Conservation (phyloP, 2,888 invertebrate genomes). For the Drosophila helvetica region DNA sequence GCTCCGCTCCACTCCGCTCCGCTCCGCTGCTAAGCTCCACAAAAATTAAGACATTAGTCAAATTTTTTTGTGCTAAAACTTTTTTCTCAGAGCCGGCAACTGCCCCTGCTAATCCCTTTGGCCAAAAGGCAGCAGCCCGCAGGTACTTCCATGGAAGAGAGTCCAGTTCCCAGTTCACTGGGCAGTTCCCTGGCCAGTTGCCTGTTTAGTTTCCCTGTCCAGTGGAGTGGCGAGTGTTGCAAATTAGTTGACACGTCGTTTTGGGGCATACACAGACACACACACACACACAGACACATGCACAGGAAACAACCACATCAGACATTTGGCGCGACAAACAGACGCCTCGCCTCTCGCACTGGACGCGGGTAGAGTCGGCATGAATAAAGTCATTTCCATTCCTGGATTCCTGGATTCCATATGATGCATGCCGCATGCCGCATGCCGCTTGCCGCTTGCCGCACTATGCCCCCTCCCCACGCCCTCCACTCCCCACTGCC, state of each 20-base stretch:
- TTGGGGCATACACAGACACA: background rate
- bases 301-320: slow-evolving; percentile 20
- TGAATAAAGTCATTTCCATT: slow-evolving; percentile 75
- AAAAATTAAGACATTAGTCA: slow-evolving; percentile 80
- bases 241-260: slow-evolving; percentile 82
- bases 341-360: slow-evolving; percentile 32
- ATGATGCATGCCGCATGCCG: slow-evolving; percentile 1
- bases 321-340: slow-evolving; percentile 68
- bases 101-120: slow-evolving; percentile 65
- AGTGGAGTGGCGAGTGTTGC: slow-evolving; percentile 80
- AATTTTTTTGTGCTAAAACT: slow-evolving; percentile 46
- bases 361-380: slow-evolving; percentile 57
- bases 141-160: slow-evolving; percentile 73
- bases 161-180: slow-evolving; percentile 14
- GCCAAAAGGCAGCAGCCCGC: slow-evolving; percentile 57
- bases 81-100: slow-evolving; percentile 11
- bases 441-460: background rate
- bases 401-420: slow-evolving; percentile 3
- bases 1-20: too few species aligned
- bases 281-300: background rate
- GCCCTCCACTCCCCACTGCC: background rate
- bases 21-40: slow-evolving; percentile 55
- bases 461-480: background rate
- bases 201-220: slow-evolving; percentile 16
- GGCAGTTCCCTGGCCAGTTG: background rate